phyloP scores from a whole-genome alignment of 2,888 invertebrate species.

The Habrosyne pyritoides region DNA sequence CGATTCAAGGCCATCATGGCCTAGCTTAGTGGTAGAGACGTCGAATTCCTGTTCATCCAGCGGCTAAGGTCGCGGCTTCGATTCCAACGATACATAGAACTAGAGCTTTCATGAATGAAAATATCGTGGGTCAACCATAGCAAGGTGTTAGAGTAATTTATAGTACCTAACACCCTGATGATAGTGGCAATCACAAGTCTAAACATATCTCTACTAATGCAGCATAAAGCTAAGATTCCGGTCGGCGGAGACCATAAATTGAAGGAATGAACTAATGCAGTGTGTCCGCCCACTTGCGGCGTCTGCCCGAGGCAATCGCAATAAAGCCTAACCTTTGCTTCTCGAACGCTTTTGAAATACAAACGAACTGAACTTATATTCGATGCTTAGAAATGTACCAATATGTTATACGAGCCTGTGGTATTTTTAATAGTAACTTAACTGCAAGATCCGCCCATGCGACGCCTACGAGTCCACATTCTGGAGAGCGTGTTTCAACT shows the following conservation, averaged over 20 bases:
- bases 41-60: too few species aligned
- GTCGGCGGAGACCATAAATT: constrained; percentile 50
- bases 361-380: neutral
- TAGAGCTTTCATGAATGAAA: too few species aligned
- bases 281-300: constrained; percentile 55
- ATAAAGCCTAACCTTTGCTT: constrained; percentile 28
- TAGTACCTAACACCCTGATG: too few species aligned
- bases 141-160: too few species aligned
- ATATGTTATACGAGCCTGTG: neutral
- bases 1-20: too few species aligned
- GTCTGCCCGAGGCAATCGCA: constrained; percentile 43
- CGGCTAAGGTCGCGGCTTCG: too few species aligned
- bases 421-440: neutral
- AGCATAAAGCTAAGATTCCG: constrained; percentile 28
- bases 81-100: too few species aligned
- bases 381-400: neutral
- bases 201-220: constrained; percentile 17
- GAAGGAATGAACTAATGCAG: constrained; percentile 61
- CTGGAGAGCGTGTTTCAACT: neutral
- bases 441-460: constrained; percentile 21
- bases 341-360: constrained; percentile 27
- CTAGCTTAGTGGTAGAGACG: too few species aligned
- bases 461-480: constrained; percentile 36
- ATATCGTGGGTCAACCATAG: too few species aligned
- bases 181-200: too few species aligned